Evolutionary conservation across 2,797 vertebrate species (phyloP).

Genomic region (Toxotes lorentzi): DNA sequence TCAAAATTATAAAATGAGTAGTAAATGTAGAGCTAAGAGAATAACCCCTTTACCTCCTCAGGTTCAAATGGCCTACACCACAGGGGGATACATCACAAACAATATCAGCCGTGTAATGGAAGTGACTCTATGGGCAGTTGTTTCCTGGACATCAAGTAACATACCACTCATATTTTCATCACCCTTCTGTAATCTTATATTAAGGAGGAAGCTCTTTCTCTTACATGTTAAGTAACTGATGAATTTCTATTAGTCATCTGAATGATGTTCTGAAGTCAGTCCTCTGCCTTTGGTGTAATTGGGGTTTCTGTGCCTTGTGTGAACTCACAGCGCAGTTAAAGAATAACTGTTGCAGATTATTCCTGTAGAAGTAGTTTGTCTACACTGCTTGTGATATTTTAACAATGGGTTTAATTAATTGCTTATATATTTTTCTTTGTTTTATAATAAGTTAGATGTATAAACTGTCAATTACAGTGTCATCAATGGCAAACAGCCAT

Average conservation of each 20-base stretch:
- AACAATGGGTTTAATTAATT: not conserved
- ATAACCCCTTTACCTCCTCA: no score
- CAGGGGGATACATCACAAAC: no score
- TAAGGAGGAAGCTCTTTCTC: not conserved
- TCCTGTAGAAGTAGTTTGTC: not conserved
- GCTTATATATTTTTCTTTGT: not conserved
- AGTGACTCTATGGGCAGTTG: not conserved
- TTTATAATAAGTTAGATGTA: not conserved
- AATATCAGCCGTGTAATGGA: not conserved
- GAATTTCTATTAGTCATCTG: not conserved
- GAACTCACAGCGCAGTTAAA: not conserved
- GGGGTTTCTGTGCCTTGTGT: not conserved
- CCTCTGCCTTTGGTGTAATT: not conserved
- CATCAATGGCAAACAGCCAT: no score
- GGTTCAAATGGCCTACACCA: no score
- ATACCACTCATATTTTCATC: constrained; percentile 7
- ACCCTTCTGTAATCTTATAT: constrained; percentile 7
- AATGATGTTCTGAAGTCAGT: not conserved
- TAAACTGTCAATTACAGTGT: no score
- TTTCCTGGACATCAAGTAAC: constrained; percentile 5
- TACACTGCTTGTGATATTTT: not conserved
- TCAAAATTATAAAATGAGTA: no score
- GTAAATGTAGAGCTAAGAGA: no score
- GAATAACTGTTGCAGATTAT: not conserved
- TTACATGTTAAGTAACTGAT: constrained; percentile 10